A percentile compares a stretch with the other conserved stretches of the same genome.
Conservation (phyloP, 2,113 vertebrate genomes). For the Fulmarus glacialis region DNA sequence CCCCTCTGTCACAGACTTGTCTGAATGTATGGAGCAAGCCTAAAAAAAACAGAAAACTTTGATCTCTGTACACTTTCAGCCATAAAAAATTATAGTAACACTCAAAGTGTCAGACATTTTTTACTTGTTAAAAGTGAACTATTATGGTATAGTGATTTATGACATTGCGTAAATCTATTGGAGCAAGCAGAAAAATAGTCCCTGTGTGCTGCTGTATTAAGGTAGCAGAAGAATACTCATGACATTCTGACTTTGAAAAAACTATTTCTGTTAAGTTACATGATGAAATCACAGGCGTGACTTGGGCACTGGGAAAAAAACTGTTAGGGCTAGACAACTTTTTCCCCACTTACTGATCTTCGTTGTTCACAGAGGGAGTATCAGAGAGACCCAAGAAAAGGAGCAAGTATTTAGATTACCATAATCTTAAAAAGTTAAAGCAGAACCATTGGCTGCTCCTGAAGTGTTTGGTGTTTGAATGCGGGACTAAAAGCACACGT, state of each 20-base stretch:
- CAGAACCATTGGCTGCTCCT: background rate
- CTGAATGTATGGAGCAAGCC: slow-evolving; percentile 49
- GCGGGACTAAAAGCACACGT: background rate
- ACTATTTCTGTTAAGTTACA: background rate
- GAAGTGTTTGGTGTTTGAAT: background rate
- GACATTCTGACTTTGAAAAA: background rate
- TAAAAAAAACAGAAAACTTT: slow-evolving; percentile 53
- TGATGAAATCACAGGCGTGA: background rate
- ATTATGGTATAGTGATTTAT: slow-evolving; percentile 69
- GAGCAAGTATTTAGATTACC: background rate
- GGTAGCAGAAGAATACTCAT: slow-evolving; percentile 1
- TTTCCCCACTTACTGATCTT: background rate
- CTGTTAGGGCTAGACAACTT: background rate
- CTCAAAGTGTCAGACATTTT: slow-evolving; percentile 75
- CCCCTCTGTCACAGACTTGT: slow-evolving; percentile 67
- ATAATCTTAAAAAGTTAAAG: background rate
- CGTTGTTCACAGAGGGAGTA: background rate
- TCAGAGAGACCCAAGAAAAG: background rate
- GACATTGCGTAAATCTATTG: slow-evolving; percentile 23
- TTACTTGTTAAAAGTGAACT: slow-evolving; percentile 55
- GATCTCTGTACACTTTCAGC: slow-evolving; percentile 76
- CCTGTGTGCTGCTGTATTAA: slow-evolving; percentile 3
- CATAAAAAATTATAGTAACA: slow-evolving; percentile 79
- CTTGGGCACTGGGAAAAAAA: background rate
- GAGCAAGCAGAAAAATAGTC: slow-evolving; percentile 22